Evolutionary conservation across 2,797 vertebrate genomes (phyloP).

Genomic region (Harpagifer antarcticus): DNA sequence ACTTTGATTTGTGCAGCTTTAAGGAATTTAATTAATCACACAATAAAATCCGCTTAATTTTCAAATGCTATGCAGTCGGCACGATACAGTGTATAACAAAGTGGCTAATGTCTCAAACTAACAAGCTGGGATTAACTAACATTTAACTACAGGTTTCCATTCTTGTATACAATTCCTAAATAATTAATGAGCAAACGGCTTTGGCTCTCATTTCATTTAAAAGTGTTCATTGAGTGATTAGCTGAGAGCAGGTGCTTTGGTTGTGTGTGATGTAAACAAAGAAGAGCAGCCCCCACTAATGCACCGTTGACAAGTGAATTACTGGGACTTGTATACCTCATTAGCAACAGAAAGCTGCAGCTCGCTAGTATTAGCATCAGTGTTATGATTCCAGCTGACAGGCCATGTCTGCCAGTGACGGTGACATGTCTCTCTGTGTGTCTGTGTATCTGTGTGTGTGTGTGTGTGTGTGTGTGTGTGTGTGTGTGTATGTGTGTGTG

Average conservation of each 20-base stretch:
- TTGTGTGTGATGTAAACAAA: conserved; percentile 17
- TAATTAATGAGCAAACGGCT: not conserved
- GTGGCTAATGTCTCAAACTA: not conserved
- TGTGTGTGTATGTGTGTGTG: conserved; percentile 22
- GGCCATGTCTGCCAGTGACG: conserved; percentile 56
- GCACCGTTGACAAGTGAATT: conserved; percentile 10
- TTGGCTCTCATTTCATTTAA: not conserved
- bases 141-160: not conserved
- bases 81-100: not conserved
- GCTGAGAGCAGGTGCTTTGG: conserved; percentile 12
- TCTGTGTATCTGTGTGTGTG: not conserved
- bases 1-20: not conserved
- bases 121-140: not conserved
- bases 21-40: not conserved
- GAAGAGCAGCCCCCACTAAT: not conserved
- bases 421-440: not conserved
- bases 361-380: conserved; percentile 36
- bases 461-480: too few relatives aligned
- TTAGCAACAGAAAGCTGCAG: conserved; percentile 17
- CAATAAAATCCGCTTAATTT: not conserved
- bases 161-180: not conserved
- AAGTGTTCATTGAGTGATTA: conserved; percentile 13
- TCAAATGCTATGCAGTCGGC: not conserved
- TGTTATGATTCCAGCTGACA: conserved; percentile 50
- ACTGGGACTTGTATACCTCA: conserved; percentile 16